Evolutionary conservation across 2,888 invertebrate species (phyloP).

Genomic region (Xylocampa areola): DNA sequence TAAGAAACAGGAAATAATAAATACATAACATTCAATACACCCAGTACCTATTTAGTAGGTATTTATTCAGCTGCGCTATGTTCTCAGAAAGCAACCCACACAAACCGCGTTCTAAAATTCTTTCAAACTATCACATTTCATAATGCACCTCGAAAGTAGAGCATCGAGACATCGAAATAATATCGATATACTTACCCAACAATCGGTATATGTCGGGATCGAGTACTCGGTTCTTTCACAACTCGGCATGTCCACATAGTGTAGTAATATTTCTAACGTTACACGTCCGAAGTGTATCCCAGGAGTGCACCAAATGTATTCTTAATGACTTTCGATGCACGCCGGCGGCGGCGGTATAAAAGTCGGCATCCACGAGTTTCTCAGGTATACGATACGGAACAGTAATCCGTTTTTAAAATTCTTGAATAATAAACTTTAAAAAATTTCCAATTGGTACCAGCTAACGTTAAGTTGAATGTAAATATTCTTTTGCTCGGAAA

Average conservation of each 20-base stretch:
- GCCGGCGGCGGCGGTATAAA: constrained; percentile 26
- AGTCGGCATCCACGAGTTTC: constrained; percentile 24
- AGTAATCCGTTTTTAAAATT: constrained; percentile 53
- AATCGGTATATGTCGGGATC: constrained; percentile 38
- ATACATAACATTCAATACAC: neutral
- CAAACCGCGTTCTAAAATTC: constrained; percentile 33
- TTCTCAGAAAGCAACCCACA: constrained; percentile 12
- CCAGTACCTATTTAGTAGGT: neutral
- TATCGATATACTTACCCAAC: constrained; percentile 54
- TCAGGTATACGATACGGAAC: constrained; percentile 43
- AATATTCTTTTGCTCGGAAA: constrained; percentile 11
- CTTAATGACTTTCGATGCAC: constrained; percentile 56
- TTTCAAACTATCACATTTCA: constrained; percentile 52
- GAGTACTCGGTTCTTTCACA: constrained; percentile 49
- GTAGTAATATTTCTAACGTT: constrained; percentile 52
- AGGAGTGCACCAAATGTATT: constrained; percentile 59
- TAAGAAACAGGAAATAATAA: neutral
- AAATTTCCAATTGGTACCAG: constrained; percentile 48
- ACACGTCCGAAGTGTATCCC: constrained; percentile 34
- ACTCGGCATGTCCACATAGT: constrained; percentile 42
- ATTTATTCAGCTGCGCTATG: neutral
- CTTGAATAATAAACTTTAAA: constrained; percentile 36
- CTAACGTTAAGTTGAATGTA: constrained; percentile 27
- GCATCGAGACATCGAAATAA: constrained; percentile 49
- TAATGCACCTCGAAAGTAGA: constrained; percentile 51